These are phyloP conservation scores for Hydraecia micacea DNA, from an alignment of 2,888 invertebrate species.

Conservation along the genomic window DNA sequence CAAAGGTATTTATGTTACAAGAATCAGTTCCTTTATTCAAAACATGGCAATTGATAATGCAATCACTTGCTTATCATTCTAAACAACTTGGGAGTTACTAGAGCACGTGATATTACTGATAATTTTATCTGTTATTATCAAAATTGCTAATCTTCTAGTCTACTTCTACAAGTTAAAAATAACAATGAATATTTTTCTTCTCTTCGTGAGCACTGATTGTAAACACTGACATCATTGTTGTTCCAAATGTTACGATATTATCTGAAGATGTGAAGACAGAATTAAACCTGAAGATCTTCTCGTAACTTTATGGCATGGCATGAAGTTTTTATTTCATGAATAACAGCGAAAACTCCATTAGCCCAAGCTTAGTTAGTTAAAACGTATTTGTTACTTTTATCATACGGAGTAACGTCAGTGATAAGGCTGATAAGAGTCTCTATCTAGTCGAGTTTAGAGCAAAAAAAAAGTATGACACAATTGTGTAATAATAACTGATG, in stretches of 20 bases:
- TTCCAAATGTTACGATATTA: slow-evolving; percentile 25
- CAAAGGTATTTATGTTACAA: slow-evolving; percentile 17
- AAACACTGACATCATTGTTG: slow-evolving; percentile 37
- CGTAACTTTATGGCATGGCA: slow-evolving; percentile 25
- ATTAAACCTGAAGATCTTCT: slow-evolving; percentile 24
- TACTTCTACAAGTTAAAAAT: slow-evolving; percentile 46
- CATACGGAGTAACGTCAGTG: slow-evolving; percentile 59
- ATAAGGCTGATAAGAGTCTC: slow-evolving; percentile 58
- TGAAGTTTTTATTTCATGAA: slow-evolving; percentile 42
- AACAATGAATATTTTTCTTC: slow-evolving; percentile 14
- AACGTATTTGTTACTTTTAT: slow-evolving; percentile 59
- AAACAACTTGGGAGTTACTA: slow-evolving; percentile 36
- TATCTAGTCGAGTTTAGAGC: slow-evolving; percentile 37
- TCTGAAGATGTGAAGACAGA: slow-evolving; percentile 26
- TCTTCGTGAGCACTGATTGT: slow-evolving; percentile 23
- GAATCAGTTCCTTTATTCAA: slow-evolving; percentile 22
- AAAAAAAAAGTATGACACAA: slow-evolving; percentile 49
- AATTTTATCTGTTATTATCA: slow-evolving; percentile 43
- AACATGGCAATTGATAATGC: slow-evolving; percentile 36
- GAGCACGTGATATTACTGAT: slow-evolving; percentile 37
- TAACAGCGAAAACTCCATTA: slow-evolving; percentile 44
- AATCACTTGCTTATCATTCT: slow-evolving; percentile 36
- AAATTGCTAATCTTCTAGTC: slow-evolving; percentile 26
- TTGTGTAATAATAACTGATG: slow-evolving; percentile 21
- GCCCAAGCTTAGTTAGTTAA: slow-evolving; percentile 48